These are phyloP conservation scores for Parasteatoda tepidariorum DNA, from an alignment of 1,140 invertebrate species.

Conservation along the genomic window DNA sequence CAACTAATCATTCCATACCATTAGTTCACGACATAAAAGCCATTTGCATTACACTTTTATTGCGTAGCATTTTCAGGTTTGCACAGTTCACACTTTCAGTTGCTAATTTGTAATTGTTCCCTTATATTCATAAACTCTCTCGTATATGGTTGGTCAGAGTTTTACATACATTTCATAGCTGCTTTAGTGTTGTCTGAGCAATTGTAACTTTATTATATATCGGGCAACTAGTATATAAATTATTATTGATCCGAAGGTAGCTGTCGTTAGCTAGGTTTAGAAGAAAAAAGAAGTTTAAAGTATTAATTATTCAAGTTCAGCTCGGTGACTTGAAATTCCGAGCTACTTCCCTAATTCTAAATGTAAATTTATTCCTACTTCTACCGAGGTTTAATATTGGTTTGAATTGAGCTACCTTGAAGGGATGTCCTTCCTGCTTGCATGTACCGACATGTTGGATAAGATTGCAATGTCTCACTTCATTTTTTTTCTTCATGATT, in stretches of 20 bases:
- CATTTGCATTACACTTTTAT: no score
- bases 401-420: slow-evolving; percentile 58
- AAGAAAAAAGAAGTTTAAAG: slow-evolving; percentile 58
- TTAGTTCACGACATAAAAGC: no score
- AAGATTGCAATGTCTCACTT: no score
- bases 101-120: slow-evolving; percentile 3
- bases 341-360: slow-evolving; percentile 41
- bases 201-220: slow-evolving; percentile 20
- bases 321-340: slow-evolving; percentile 26
- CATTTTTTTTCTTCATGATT: no score
- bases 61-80: no score
- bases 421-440: slow-evolving; percentile 38
- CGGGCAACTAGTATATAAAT: not conserved
- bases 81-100: no score
- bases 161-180: slow-evolving; percentile 9
- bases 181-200: slow-evolving; percentile 37
- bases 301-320: slow-evolving; percentile 39
- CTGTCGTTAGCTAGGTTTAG: slow-evolving; percentile 53
- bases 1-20: no score
- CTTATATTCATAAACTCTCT: not conserved
- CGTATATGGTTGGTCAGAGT: slow-evolving; percentile 38
- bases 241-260: slow-evolving; percentile 39
- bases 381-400: slow-evolving; percentile 57
- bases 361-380: slow-evolving; percentile 51
- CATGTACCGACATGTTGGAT: slow-evolving; percentile 16